Evolutionary conservation across 2,888 invertebrate genomes (phyloP), one percentile per base, ranked within the genome.

Genomic region (Biston betularia): DNA sequence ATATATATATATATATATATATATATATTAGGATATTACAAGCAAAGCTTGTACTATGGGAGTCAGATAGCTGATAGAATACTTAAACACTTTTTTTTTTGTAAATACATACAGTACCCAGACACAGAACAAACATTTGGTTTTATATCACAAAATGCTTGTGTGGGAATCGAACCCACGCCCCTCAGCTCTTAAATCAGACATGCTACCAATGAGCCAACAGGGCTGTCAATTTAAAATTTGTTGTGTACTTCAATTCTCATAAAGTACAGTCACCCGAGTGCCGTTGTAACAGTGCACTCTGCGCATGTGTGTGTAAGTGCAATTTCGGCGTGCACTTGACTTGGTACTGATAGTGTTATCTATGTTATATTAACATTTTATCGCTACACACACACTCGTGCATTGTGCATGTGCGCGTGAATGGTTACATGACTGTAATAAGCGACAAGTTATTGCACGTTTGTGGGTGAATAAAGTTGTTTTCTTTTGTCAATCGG

Each of bases 321-420:
- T 64, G 53, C 58, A 59, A 58, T 64, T 64, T 64, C 54, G 64
- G 64, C 63, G 48, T 64, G 58, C 64, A 64, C 64, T 64, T 64
- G 63, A 63, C 63, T 52, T 9, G 33, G 12, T 12, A 10, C 48
- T 48, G 64, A 64, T 64, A 64, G 54, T 56, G 14, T 12, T 64
- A 62, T 53, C 55, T 42, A 38, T 24, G 45, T 40, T 38, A 15
- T 57, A 38, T 56, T 57, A n/a, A 48, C 64, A 40, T 46, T 38
- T 57, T 64, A 64, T 64, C 63, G n/a, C 33, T 42, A 52, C 4
- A 11, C 42, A 48, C 14, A 14, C 62, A 62, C 48, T 48, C 40
- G 34, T 11, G 40, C 35, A 45, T 45, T 3, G 5, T 54, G 14
- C 44, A 24, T 0, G 10, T 45, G 46, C 46, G 35, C 35, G 57